Evolutionary conservation across 2,888 invertebrate species (phyloP).

Genomic region (Malthinus flaveolus): DNA sequence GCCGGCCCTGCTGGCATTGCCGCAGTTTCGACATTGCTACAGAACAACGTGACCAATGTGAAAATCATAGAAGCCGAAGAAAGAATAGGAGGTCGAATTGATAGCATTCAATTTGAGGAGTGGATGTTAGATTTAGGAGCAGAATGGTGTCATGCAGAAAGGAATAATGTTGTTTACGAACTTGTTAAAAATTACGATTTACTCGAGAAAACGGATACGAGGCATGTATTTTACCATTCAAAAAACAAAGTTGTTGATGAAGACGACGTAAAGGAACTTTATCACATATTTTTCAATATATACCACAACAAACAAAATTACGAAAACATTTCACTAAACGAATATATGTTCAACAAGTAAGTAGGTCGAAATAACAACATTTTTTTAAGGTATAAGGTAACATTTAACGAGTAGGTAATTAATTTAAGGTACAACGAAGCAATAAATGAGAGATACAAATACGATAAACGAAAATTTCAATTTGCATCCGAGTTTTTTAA

Average conservation of each 20-base stretch:
- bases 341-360: conserved; percentile 44
- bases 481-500: conserved; percentile 2
- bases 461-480: neutral
- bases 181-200: conserved; percentile 42
- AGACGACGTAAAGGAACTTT: conserved; percentile 38
- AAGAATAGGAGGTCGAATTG: conserved; percentile 49
- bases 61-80: conserved; percentile 54
- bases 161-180: conserved; percentile 47
- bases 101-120: conserved; percentile 33
- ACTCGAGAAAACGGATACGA: neutral
- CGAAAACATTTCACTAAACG: conserved; percentile 39
- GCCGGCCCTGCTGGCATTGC: conserved; percentile 62
- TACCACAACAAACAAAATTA: conserved; percentile 38
- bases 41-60: conserved; percentile 55
- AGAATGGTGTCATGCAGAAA: conserved; percentile 53
- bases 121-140: conserved; percentile 47
- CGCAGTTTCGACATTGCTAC: conserved; percentile 58
- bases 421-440: conserved; percentile 13
- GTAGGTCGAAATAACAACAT: conserved; percentile 18
- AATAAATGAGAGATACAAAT: neutral
- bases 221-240: conserved; percentile 31
- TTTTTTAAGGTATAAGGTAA: conserved; percentile 32
- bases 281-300: conserved; percentile 37
- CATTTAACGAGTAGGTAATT: no score
- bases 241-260: conserved; percentile 38